A percentile compares a stretch with the other conserved stretches of the same genome.
Evolutionary conservation across 1,140 invertebrate species (phyloP).

Genomic region (Drosophila fuyamai): DNA sequence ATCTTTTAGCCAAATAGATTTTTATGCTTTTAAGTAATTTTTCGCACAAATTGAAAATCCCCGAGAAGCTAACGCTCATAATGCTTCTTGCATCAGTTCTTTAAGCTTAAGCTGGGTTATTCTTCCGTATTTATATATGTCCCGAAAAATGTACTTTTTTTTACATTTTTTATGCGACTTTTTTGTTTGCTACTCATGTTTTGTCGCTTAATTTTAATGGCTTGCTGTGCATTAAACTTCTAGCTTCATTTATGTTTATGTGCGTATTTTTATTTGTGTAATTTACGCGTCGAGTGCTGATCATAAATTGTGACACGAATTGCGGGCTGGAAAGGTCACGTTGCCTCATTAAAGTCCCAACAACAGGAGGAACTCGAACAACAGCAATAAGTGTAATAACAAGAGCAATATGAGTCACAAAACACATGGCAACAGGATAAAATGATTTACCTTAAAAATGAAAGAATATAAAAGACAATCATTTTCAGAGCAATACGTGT

Average conservation of each 20-base stretch:
- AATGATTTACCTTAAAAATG: constrained; percentile 34
- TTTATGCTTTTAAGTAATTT: constrained; percentile 73
- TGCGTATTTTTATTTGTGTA: constrained; percentile 71
- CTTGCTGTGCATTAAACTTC: constrained; percentile 58
- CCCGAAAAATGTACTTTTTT: background rate
- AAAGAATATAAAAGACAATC: constrained; percentile 25
- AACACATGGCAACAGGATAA: constrained; percentile 22
- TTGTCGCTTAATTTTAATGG: constrained; percentile 81
- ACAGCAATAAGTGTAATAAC: constrained; percentile 74
- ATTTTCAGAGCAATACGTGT: background rate
- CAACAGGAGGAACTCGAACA: constrained; percentile 46
- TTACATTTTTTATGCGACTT: constrained; percentile 18
- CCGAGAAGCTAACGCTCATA: constrained; percentile 1
- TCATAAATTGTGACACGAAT: constrained; percentile 76
- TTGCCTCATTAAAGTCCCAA: constrained; percentile 71
- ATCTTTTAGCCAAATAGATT: constrained; percentile 62
- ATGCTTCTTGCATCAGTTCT: constrained; percentile 25
- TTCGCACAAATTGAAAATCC: constrained; percentile 44
- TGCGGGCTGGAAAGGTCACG: constrained; percentile 59
- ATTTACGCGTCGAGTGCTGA: constrained; percentile 69
- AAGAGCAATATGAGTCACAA: constrained; percentile 55
- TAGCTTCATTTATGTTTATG: constrained; percentile 75
- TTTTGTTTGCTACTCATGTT: constrained; percentile 77
- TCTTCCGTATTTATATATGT: background rate
- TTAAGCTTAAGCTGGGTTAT: background rate